Evolutionary conservation across 2,113 vertebrate genomes (phyloP), one percentile per base, ranked within the genome.

Genomic region (Tenrec ecaudatus): DNA sequence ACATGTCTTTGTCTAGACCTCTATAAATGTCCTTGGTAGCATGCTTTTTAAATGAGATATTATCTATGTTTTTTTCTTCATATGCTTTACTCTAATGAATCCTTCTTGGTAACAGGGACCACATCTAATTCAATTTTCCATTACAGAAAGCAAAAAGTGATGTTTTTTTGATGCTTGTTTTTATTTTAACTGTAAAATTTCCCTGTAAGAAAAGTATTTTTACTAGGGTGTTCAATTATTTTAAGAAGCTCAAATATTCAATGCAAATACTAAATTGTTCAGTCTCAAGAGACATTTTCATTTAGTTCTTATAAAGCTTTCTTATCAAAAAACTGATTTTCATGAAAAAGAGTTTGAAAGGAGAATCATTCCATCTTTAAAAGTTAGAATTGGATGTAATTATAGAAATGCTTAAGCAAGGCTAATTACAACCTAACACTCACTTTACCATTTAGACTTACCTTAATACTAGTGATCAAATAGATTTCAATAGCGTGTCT

Each of bases 351-450:
- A 11, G 1, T 82, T 94, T 92, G 80, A 91, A 95, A 95, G 64
- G 53, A 53, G 0, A 12, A 90, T 95, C 76, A 71, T 96, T 60
- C 22, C 0, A 11, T 36, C 92, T 85, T 93, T 96, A 25, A 78
- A 94, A 76, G 64, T 25, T 93, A 62, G 88, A 95, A 85, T 17
- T 82, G 81, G 88, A 84, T 95, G 90, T 96, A 43, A 92, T 83
- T 27, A 82, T 68, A 23, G 92, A 96, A 92, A 91, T 91, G 75
- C 43, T 68, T 85, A 86, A 93, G 53, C 6, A 68, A 82, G 69
- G 4, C 91, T 83, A 93, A 91, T 86, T 82, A 82, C 82, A 90
- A 85, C 89, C 81, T 47, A 91, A 8, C 75, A 77, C 33, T 76
- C 86, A 94, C 47, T 17, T 36, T 86, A 81, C 91, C 25, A 77